These are phyloP conservation scores for Benitochromis conjunctus DNA, from an alignment of 2,113 vertebrate genomes.

Conservation along the genomic window DNA sequence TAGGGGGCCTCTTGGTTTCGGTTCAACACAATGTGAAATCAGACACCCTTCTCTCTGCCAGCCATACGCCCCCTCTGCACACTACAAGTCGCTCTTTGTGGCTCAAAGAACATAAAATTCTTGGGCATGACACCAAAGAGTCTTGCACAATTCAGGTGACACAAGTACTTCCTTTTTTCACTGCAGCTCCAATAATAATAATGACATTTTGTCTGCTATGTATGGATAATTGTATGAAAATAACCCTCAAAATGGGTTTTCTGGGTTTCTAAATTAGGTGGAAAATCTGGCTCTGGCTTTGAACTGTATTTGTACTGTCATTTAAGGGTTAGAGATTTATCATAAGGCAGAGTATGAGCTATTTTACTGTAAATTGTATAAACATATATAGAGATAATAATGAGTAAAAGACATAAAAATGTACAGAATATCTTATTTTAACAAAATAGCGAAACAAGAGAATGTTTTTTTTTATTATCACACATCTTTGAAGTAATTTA, in stretches of 20 bases:
- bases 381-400: background rate
- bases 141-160: conserved; percentile 44
- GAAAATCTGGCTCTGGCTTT: background rate
- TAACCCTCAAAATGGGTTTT: background rate
- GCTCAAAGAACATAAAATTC: conserved; percentile 56
- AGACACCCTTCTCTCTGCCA: conserved; percentile 39
- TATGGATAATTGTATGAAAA: background rate
- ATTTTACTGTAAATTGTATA: background rate
- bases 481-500: background rate
- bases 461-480: background rate
- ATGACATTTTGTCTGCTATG: background rate
- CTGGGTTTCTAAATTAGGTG: background rate
- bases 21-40: conserved; percentile 67
- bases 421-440: background rate
- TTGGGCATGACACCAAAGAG: conserved; percentile 50
- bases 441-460: background rate
- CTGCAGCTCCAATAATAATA: background rate
- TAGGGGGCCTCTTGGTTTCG: conserved; percentile 55
- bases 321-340: background rate
- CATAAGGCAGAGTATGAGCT: background rate
- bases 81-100: conserved; percentile 71
- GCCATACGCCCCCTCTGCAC: conserved; percentile 35
- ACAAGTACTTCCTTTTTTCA: conserved; percentile 20
- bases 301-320: background rate
- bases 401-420: background rate